Evolutionary conservation across 2,888 invertebrate species (phyloP), one percentile per base, ranked within the genome.

Genomic region (Galerucella pusilla): DNA sequence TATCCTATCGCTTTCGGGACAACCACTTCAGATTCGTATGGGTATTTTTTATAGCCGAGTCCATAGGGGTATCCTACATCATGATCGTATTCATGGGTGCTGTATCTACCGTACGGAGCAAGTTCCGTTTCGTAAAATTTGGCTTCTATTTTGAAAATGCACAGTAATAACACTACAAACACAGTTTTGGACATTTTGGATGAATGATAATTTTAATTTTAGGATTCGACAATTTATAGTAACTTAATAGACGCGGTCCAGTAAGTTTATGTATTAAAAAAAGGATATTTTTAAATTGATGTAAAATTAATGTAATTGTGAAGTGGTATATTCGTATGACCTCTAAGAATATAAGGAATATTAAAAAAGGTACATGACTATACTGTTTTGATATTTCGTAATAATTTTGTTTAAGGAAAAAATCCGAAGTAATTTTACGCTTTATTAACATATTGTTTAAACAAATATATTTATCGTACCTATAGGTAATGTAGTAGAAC

Each of bases 391-490:
- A n/a, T 66, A 64, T 76, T 76, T 61, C 73, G 45, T 57, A 76
- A 76, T 42, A 7, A 42, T 42, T 71, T 49, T 73, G 35, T 11
- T 68, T 28, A 61, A 63, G 70, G 49, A 75, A 73, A 25, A 57
- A 57, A 57, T 57, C 9, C 9, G 45, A 60, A 54, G 46, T 73
- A 76, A 76, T 76, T 76, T 76, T 66, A 67, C 57, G 76, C 67
- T 76, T 71, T 49, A 64, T 76, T 76, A 71, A 57, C 16, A 63
- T 69, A 73, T 66, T 73, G 76, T 64, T 71, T 57, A 35, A 71
- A 66, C 59, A 71, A 71, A 70, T 70, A 61, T 10, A 49, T 61
- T 60, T 68, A 68, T 60, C 59, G 42, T 49, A 49, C 49, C 49
- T 49, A 11, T 49, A 11, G 11, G 49, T 49, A 49, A 12, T 49